Percentiles rank a stretch among this genome's conserved stretches.
phyloP scores from a whole-genome alignment of 2,888 invertebrate genomes.

The Clepsis dumicolana region DNA sequence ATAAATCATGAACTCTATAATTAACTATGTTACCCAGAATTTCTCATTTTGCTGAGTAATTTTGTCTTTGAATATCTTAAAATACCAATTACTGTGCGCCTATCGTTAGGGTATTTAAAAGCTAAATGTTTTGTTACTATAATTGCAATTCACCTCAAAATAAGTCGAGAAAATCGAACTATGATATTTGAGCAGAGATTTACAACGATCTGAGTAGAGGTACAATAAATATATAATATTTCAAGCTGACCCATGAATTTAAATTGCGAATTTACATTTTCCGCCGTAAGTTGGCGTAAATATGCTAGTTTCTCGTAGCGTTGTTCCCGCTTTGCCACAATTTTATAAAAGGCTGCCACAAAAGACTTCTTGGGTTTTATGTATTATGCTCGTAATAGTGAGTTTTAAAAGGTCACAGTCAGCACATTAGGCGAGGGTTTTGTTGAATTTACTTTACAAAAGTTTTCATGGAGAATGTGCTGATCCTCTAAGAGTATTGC shows the following conservation, averaged over 20 bases:
- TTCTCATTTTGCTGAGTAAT: neutral
- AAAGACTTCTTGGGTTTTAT: constrained; percentile 1
- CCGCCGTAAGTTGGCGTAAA: constrained; percentile 10
- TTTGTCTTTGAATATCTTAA: neutral
- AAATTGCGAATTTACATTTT: constrained; percentile 31
- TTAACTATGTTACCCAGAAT: too few relatives aligned
- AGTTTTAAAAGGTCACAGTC: neutral
- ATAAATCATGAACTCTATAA: too few relatives aligned
- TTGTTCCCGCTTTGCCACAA: neutral
- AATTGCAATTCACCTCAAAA: neutral
- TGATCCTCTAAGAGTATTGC: too few relatives aligned
- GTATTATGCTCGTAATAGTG: neutral
- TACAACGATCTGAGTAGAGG: constrained; percentile 6
- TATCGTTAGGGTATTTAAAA: neutral
- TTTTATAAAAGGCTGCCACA: constrained; percentile 2
- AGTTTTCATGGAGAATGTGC: neutral
- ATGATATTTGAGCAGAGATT: neutral
- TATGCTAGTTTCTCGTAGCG: constrained; percentile 21
- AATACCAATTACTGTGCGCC: neutral
- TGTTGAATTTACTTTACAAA: neutral
- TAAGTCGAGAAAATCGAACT: neutral
- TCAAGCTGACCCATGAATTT: constrained; percentile 27
- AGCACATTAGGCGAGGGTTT: neutral
- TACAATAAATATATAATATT: constrained; percentile 11
- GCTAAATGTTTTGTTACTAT: neutral